Evolutionary conservation across 2,797 vertebrate species (phyloP).

Genomic region (Nyctibius grandis): DNA sequence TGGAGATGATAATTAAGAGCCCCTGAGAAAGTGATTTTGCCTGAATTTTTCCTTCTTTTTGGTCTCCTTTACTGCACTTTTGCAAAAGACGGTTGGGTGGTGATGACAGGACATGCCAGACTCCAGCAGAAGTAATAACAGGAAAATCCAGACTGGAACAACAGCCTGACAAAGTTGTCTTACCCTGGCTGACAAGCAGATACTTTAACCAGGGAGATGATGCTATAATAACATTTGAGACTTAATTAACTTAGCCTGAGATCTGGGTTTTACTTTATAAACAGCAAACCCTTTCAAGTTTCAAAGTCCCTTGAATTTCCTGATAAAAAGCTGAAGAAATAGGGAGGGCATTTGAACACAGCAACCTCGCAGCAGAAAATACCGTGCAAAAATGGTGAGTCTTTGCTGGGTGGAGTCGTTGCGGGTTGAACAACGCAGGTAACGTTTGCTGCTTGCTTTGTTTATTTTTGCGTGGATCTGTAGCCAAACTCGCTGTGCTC

Average conservation of each 20-base stretch:
- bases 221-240: not conserved
- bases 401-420: not conserved
- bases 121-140: not conserved
- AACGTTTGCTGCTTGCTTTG: accelerated
- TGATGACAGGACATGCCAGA: not conserved
- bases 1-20: not conserved
- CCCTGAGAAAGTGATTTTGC: not conserved
- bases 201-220: not conserved
- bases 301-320: not conserved
- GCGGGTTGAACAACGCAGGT: accelerated
- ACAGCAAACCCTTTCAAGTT: not conserved
- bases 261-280: not conserved
- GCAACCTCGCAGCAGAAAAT: not conserved
- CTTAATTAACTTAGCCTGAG: slow-evolving; percentile 1
- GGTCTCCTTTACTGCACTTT: not conserved
- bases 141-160: not conserved
- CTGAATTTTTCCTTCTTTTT: not conserved
- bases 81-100: not conserved
- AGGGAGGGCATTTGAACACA: not conserved
- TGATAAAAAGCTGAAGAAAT: not conserved
- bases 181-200: not conserved
- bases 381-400: too few relatives aligned
- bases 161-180: not conserved
- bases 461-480: not conserved
- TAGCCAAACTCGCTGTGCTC: not conserved